Evolutionary conservation across 2,888 invertebrate species (phyloP).

Genomic region (Spisula subtruncata): DNA sequence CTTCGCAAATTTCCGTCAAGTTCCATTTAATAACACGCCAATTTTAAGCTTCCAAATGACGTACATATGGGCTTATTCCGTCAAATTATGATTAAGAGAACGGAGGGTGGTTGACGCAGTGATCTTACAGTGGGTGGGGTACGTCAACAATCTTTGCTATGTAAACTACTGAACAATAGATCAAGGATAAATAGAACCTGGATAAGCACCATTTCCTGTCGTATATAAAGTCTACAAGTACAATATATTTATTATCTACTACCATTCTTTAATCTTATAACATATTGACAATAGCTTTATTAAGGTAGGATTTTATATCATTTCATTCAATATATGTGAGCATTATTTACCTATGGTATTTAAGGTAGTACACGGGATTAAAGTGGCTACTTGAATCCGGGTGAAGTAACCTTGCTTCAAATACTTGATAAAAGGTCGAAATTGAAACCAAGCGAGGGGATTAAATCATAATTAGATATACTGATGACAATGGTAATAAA

Average conservation of each 20-base stretch:
- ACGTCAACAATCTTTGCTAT: too few species aligned
- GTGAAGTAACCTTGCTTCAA: neutral
- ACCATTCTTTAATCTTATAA: slow-evolving; percentile 34
- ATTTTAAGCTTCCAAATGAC: too few species aligned
- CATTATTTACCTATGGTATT: slow-evolving; percentile 39
- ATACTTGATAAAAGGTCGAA: slow-evolving; percentile 16
- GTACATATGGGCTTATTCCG: too few species aligned
- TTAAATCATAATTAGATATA: neutral
- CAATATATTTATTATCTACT: slow-evolving; percentile 17
- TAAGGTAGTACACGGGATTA: slow-evolving; percentile 44
- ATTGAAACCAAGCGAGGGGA: neutral
- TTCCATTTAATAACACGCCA: too few species aligned
- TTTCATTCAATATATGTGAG: slow-evolving; percentile 12
- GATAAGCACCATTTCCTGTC: neutral
- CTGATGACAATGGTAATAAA: too few species aligned
- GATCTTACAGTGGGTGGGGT: too few species aligned
- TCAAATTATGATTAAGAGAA: too few species aligned
- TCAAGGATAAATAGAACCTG: too few species aligned
- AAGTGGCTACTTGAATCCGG: slow-evolving; percentile 13
- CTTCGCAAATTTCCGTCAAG: too few species aligned
- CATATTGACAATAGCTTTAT: slow-evolving; percentile 46
- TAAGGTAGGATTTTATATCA: slow-evolving; percentile 36
- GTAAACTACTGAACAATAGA: too few species aligned
- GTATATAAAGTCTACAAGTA: neutral
- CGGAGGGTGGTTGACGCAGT: too few species aligned